phyloP scores from a whole-genome alignment of 2,113 vertebrate genomes.

The Speoplatyrhinus poulsoni region DNA sequence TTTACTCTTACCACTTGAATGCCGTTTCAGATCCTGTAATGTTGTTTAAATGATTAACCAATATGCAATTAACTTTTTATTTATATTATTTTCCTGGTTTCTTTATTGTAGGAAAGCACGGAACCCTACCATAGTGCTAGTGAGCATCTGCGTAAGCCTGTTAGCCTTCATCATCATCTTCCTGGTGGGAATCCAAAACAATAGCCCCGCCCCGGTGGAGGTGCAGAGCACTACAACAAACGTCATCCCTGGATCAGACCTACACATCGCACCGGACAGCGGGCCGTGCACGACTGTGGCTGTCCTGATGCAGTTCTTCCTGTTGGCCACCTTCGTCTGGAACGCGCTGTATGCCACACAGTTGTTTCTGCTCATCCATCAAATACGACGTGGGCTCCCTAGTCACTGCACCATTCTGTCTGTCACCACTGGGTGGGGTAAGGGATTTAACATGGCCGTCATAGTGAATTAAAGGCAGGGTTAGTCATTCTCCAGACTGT shows the following conservation, averaged over 20 bases:
- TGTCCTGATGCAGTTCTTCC: conserved; percentile 73
- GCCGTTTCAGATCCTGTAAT: no score
- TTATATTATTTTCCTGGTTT: neutral
- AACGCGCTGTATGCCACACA: conserved; percentile 60
- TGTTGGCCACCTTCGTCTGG: conserved; percentile 74
- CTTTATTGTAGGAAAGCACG: conserved; percentile 51
- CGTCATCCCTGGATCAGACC: conserved; percentile 13
- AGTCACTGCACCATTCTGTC: neutral
- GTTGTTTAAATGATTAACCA: neutral
- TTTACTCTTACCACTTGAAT: no score
- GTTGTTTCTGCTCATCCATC: conserved; percentile 19
- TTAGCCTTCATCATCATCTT: conserved; percentile 78
- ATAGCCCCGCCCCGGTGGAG: rapidly evolving
- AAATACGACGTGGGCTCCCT: neutral
- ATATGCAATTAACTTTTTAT: neutral
- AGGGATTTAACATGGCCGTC: neutral
- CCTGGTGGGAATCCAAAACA: conserved; percentile 72
- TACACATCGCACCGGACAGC: rapidly evolving
- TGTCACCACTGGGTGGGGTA: conserved; percentile 38
- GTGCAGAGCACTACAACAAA: neutral
- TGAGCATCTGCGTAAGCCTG: conserved; percentile 72
- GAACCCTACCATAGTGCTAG: conserved; percentile 63
- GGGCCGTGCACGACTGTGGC: conserved; percentile 41
- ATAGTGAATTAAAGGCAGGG: neutral
- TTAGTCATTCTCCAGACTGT: no score